Evolutionary conservation across 30 jellyfish, hydroid and myxozoan species (phyloP), one percentile per base, ranked within the genome.

Genomic region (Clytia hemisphaerica): DNA sequence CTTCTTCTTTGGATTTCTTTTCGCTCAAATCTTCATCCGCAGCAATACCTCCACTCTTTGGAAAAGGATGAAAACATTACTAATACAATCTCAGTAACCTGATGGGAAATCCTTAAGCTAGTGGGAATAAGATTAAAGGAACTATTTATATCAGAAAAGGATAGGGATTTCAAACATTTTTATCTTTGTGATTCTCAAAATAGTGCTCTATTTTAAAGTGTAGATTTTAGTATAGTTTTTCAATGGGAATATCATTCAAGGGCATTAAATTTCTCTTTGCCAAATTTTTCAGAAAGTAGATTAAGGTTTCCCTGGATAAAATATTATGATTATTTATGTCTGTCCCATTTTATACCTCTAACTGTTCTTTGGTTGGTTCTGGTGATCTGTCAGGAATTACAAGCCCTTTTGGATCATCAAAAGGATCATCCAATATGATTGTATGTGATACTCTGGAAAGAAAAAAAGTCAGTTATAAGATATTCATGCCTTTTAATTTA

Each of bases 11-110:
- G 18, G 85, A 35, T 50, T 84, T 82, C 27, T 34, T 63, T 14
- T 82, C 99, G 51, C 82, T 78, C 35, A 84, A 46, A 32, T 92
- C 87, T 73, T 84, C 99, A 24, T 76, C 94, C 61, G 99, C 99
- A 1, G 93, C 99, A 57, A 92, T 92, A 10, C 95, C 86, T 32
- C 71, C 93, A 48, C 93, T 49, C 99, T 92, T 28, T 4, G 64
- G 25, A n/a, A 69, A 26, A 6, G 14, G 26, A 10, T 10, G 0
- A 50, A 26, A 14, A 42, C 12, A 42, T 12, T 42, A 12, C 12
- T 9, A n/a, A 42, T 42, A n/a, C n/a, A 9, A 42, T 42, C n/a
- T 42, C n/a, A 42, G 15, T 42, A 42, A 9, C 53, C 15, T 42
- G n/a, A n/a, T n/a, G n/a, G n/a, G n/a, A n/a, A n/a, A n/a, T n/a